These are phyloP conservation scores for Ceratina calcarata DNA, from an alignment of 1,140 invertebrate species.

Conservation along the genomic window DNA sequence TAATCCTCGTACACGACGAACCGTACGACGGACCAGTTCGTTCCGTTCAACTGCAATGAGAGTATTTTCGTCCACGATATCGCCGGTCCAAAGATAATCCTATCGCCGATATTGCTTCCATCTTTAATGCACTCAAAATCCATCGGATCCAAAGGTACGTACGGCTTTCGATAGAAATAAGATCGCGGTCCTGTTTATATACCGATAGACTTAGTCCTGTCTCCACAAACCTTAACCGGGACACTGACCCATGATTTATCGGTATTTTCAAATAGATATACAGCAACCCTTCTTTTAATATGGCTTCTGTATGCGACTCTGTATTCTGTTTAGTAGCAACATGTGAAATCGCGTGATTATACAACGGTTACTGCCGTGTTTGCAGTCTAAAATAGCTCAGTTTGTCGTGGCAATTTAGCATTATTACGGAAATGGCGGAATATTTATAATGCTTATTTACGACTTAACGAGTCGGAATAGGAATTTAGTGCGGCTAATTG, in stretches of 20 bases:
- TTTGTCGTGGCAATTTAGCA: background rate
- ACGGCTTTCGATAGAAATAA: constrained; percentile 38
- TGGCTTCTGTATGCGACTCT: too few relatives aligned
- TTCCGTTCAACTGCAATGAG: constrained; percentile 22
- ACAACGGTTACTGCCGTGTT: too few relatives aligned
- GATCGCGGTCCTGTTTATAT: constrained; percentile 1
- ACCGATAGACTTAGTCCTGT: background rate
- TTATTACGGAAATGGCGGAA: background rate
- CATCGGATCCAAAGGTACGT: constrained; percentile 37
- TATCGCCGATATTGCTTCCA: constrained; percentile 59
- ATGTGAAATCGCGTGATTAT: background rate
- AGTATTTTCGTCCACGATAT: constrained; percentile 60
- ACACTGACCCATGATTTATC: background rate
- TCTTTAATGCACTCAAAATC: constrained; percentile 63
- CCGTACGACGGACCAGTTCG: constrained; percentile 46
- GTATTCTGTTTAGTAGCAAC: background rate
- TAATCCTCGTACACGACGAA: constrained; percentile 55
- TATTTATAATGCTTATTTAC: background rate
- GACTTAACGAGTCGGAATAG: background rate
- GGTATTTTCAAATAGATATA: too few relatives aligned
- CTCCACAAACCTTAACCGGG: constrained; percentile 7
- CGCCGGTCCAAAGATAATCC: constrained; percentile 54
- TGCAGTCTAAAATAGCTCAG: background rate
- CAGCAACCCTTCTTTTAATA: too few relatives aligned
- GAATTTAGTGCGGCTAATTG: background rate